Base-by-base conservation (phyloP, 92 coral and sea anemone genomes). In the Virgularia gustaviana region DNA sequence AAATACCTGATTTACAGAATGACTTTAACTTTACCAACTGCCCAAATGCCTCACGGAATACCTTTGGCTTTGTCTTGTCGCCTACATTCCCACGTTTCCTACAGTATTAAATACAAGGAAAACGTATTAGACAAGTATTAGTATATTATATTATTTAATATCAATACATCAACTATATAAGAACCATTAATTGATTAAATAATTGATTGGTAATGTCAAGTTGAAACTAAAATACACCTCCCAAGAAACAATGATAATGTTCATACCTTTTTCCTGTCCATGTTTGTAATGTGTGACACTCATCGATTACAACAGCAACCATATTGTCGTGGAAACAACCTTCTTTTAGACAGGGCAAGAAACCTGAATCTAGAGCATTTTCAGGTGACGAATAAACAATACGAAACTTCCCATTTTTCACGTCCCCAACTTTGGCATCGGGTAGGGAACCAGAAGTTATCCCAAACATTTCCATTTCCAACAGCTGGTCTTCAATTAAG, bases 1-100 rank as follows among this genome's bases (percentile, higher is more conserved):
- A 35, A n/a, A 15, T 63, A 77, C 81, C 81, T 77, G 63, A 61
- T 49, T 77, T 77, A 52, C 81, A 77, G 53, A 77, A 63, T 11
- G 81, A 77, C 58, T 75, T 63, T 36, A 77, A 63, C 55, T 16
- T 77, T 49, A 65, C 81, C 63, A 77, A 60, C 13, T 77, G 74
- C 22, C 75, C 74, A 77, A 77, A 77, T 22, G 75, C 66, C 20
- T 63, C 45, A 49, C 81, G 42, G 49, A 77, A 77, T 23, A 54
- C 43, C 37, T 36, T 64, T 10, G 13, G n/a, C 63, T 64, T 51
- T 10, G 13, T 29, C 63, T 64, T 51, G 27, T 37, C 65, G 11
- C 61, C 49, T 20, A 13, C 32, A 18, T 22, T 42, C 43, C 59
- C 44, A 0, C 65, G 49, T 41, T 74, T 74, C 59, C 79, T 74